Conservation (phyloP, 2,888 invertebrate genomes). For the Lithosia quadra region DNA sequence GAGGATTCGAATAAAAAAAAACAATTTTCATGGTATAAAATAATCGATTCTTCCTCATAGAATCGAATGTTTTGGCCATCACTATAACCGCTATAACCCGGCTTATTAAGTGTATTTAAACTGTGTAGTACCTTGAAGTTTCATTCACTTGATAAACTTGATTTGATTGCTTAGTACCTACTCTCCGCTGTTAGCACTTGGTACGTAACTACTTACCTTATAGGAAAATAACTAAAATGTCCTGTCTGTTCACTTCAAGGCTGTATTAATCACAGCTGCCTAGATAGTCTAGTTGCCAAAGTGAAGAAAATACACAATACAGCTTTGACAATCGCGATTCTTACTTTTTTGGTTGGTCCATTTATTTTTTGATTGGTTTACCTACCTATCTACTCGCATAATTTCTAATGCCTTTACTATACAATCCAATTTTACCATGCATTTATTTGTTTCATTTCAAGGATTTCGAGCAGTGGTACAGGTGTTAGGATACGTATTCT, state of each 20-base stretch:
- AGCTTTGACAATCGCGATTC: background rate
- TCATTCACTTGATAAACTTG: constrained; percentile 1
- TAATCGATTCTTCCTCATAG: background rate
- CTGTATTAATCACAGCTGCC: background rate
- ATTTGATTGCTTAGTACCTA: background rate
- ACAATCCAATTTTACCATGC: background rate
- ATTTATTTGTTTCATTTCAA: constrained; percentile 38
- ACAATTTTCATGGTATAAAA: background rate
- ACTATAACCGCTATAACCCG: background rate
- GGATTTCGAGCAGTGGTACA: constrained; percentile 57
- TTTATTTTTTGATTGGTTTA: background rate
- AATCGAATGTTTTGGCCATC: background rate
- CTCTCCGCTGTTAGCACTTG: background rate
- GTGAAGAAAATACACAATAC: background rate
- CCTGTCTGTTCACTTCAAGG: background rate
- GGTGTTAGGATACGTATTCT: constrained; percentile 64
- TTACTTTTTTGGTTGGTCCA: background rate
- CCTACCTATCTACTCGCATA: background rate
- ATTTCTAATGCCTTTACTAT: background rate
- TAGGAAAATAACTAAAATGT: background rate
- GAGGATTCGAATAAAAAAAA: background rate
- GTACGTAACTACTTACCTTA: background rate
- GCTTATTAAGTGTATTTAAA: background rate
- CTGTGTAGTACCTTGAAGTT: background rate
- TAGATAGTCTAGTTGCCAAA: background rate